Evolutionary conservation across 2,888 invertebrate species (phyloP), one percentile per base, ranked within the genome.

Genomic region (Tetropium fuscum): DNA sequence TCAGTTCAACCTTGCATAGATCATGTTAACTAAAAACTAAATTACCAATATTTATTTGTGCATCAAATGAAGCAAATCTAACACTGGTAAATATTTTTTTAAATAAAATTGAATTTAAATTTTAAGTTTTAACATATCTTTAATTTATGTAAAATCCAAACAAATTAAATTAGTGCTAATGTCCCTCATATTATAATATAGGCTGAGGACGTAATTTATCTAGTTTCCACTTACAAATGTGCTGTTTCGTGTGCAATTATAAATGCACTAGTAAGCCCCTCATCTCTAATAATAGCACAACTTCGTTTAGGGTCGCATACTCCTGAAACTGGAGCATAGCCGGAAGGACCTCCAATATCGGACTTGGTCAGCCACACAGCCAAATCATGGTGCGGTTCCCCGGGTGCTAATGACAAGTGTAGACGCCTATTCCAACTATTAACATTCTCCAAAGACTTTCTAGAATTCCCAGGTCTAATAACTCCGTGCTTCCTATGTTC

Each of bases 231-330:
- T 86, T 80, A 92, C 92, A 92, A 84, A 79, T 93, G 93, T 1
- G 87, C 92, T 68, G 91, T 84, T 81, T 93, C 92, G 74, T 93
- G 93, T 0, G 92, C 92, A 54, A 93, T 90, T 72, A 93, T 91
- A 76, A 92, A 93, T 0, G 92, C 91, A 62, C 92, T 91, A 41
- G 90, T 90, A 38, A 93, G 85, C 0, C 93, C 93, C 74, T 92
- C 92, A 71, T 93, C 93, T 34, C 89, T 84, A 74, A 89, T 89
- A 34, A 92, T 84, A 8, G 92, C 88, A 44, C 92, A 92, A 22
- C 91, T 91, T 8, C 91, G 81, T 30, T 85, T 82, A 0, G 87
- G 86, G 62, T 91, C 87, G 76, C 93, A 93, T 58, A 89, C 87
- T 0, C 92, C 92, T 0, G 88, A 88, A 1, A 92, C 90, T 0